Evolutionary conservation across 2,113 vertebrate species (phyloP).

Genomic region (Neomonachus schauinslandi): DNA sequence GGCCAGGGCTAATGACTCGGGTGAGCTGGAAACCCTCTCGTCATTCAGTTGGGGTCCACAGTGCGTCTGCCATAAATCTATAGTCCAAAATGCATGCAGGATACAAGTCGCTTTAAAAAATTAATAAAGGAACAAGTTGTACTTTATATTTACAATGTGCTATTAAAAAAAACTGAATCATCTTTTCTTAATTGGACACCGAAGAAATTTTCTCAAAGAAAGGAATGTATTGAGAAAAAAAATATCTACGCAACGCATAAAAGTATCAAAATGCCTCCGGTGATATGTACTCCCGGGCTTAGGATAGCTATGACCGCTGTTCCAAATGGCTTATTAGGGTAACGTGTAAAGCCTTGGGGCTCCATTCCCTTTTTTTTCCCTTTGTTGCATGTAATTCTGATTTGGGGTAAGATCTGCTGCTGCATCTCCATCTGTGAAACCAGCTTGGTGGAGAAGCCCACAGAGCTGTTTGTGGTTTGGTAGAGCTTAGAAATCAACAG

Average conservation of each 20-base stretch:
- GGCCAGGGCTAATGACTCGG: fast-evolving
- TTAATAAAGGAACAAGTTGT: neutral
- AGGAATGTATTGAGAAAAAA: neutral
- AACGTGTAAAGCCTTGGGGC: neutral
- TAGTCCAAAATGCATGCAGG: neutral
- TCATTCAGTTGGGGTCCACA: fast-evolving
- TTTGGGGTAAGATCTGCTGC: neutral
- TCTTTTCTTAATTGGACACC: neutral
- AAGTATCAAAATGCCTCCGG: neutral
- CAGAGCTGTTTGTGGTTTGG: constrained; percentile 54
- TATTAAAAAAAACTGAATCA: neutral
- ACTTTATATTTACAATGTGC: neutral
- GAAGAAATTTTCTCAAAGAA: neutral
- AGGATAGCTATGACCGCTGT: fast-evolving
- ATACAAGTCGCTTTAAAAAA: neutral
- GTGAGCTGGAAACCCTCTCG: fast-evolving
- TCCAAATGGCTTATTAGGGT: neutral
- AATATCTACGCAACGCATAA: neutral
- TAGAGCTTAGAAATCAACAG: constrained; percentile 60
- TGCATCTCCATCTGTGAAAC: constrained; percentile 9
- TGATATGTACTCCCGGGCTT: neutral
- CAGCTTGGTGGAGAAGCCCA: constrained; percentile 38
- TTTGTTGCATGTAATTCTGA: neutral
- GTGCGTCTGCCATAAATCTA: fast-evolving
- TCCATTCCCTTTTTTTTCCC: neutral